Evolutionary conservation across 2,113 vertebrate genomes (phyloP).

Genomic region (rabbit (Oryctolagus cuniculus)): mOryCun1.1 NC_091440.1:19929501-19930000

Average conservation of each 20-base stretch:
- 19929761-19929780: not conserved
- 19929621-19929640: not conserved
- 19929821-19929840: not conserved
- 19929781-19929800: not conserved
- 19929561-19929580: not conserved
- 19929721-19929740: not conserved
- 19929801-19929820: not conserved
- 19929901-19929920: not conserved
- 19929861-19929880: not conserved
- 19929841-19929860: not conserved
- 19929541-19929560: not conserved
- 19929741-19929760: not conserved
- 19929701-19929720: not conserved
- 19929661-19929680: not conserved
- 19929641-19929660: not conserved
- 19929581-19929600: not conserved
- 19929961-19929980: slow-evolving; percentile 37
- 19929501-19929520: not conserved
- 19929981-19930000: no score
- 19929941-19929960: not conserved
- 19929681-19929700: not conserved
- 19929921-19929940: not conserved
- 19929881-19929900: not conserved
- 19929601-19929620: not conserved
- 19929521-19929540: not conserved